Evolutionary conservation across 2,797 vertebrate genomes (phyloP), one percentile per base, ranked within the genome.

Genomic region (Kryptolebias ocellatus): DNA sequence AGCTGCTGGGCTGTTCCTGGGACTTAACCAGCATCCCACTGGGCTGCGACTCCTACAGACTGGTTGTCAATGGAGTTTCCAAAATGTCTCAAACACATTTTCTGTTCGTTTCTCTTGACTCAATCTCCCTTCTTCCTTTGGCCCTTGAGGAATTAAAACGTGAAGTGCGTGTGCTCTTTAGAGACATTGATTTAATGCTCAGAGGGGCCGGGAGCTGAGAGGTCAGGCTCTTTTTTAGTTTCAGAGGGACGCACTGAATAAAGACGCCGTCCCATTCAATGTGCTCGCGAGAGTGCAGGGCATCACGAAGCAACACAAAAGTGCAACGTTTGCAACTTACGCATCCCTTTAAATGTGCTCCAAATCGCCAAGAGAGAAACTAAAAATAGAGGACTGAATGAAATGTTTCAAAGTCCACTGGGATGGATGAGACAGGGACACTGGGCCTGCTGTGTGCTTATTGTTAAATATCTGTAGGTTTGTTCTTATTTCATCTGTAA

Each of bases 301-400:
- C 78, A 70, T 80, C 70, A 55, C 64, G 58, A 16, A 46, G 46
- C 49, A 31, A 27, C 62, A 86, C 86, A 89, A 89, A 85, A 70
- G 29, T 71, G 75, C 53, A 17, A 75, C 74, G 81, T 86, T 83
- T 86, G 71, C 57, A 66, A 83, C 76, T 62, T 50, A 58, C 63
- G 66, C 59, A 28, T 85, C 70, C 46, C 62, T 70, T 77, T 76
- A 39, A 77, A 86, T 42, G 70, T 5, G 50, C 78, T 78, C 60
- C 72, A 52, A 70, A 59, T 50, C 50, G 62, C 78, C 73, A 64
- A 60, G 65, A 20, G 44, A 58, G 51, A 24, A 1, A 66, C 84
- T 90, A 83, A 78, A 88, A 81, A 85, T 87, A 89, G 83, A 34
- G 2, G 39, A 24, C n/a, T 1, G 49, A 67, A 83, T 79, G 78